These are phyloP conservation scores for Thaleichthys pacificus DNA, from an alignment of 2,797 vertebrate genomes.

Conservation along the genomic window DNA sequence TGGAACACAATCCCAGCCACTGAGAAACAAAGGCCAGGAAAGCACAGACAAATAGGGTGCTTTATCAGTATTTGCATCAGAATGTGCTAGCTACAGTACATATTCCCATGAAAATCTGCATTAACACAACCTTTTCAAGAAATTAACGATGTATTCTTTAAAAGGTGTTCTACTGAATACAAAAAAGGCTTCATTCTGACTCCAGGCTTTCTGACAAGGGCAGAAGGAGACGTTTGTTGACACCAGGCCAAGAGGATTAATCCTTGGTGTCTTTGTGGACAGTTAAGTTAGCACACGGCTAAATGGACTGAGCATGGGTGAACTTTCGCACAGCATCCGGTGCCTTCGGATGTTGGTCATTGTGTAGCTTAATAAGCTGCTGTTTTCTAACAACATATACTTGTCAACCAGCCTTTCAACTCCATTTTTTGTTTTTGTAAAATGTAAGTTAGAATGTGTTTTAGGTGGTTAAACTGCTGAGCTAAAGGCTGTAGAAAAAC, in stretches of 20 bases:
- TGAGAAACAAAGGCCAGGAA: conserved; percentile 52
- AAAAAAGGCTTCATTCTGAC: too few relatives aligned
- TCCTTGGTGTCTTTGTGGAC: conserved; percentile 61
- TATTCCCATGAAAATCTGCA: not conserved
- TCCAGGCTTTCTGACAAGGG: conserved; percentile 8
- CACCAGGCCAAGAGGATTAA: conserved; percentile 63
- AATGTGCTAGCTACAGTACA: conserved; percentile 34
- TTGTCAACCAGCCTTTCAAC: conserved; percentile 74
- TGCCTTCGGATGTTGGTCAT: conserved; percentile 65
- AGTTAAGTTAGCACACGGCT: conserved; percentile 37
- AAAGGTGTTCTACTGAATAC: too few relatives aligned
- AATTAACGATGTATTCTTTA: too few relatives aligned
- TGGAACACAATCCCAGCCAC: conserved; percentile 41
- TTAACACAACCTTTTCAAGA: conserved; percentile 6
- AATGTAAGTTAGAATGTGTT: conserved; percentile 59
- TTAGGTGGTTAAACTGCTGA: conserved; percentile 45
- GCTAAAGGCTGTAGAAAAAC: conserved; percentile 29
- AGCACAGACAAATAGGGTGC: conserved; percentile 48
- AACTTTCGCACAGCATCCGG: conserved; percentile 65
- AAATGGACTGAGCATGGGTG: conserved; percentile 53
- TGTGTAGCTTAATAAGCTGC: conserved; percentile 76
- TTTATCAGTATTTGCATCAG: conserved; percentile 46
- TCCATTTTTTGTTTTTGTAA: conserved; percentile 8
- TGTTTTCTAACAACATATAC: conserved; percentile 78
- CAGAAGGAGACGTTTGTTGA: conserved; percentile 48